These are phyloP conservation scores for Drosophila mettleri DNA, from an alignment of 2,888 invertebrate species.

Conservation along the genomic window DNA sequence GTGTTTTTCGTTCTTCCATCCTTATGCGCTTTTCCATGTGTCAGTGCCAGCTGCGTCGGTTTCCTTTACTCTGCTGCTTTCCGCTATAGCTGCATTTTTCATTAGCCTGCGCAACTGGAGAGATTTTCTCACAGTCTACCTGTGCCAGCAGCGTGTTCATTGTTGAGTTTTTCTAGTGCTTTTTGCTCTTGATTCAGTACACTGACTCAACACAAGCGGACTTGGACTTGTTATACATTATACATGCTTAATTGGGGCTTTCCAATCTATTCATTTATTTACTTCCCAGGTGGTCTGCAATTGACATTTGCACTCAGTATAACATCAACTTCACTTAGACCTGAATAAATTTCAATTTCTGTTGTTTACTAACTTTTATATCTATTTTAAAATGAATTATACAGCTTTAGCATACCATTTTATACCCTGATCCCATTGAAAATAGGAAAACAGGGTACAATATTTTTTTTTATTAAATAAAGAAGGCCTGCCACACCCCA, in stretches of 20 bases:
- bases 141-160: slow-evolving; percentile 34
- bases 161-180: slow-evolving; percentile 65
- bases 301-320: not conserved
- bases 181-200: slow-evolving; percentile 68
- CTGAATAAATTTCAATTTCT: not conserved
- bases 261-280: not conserved
- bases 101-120: slow-evolving; percentile 61
- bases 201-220: slow-evolving; percentile 36
- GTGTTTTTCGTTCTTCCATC: slow-evolving; percentile 48
- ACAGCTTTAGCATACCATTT: too few species aligned
- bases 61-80: not conserved
- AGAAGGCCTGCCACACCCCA: too few species aligned
- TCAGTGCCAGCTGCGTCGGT: slow-evolving; percentile 48
- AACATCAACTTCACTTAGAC: not conserved
- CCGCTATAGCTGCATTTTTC: slow-evolving; percentile 62
- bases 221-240: slow-evolving; percentile 27
- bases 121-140: slow-evolving; percentile 39
- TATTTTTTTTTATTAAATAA: too few species aligned
- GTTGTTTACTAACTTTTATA: too few species aligned
- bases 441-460: too few species aligned
- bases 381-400: too few species aligned
- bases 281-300: not conserved
- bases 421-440: too few species aligned
- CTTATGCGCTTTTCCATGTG: slow-evolving; percentile 60
- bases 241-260: slow-evolving; percentile 10